Percentiles rank a stretch among this genome's conserved stretches.
Evolutionary conservation across 2,113 vertebrate genomes (phyloP).

Genomic region (Malurus cyaneus): DNA sequence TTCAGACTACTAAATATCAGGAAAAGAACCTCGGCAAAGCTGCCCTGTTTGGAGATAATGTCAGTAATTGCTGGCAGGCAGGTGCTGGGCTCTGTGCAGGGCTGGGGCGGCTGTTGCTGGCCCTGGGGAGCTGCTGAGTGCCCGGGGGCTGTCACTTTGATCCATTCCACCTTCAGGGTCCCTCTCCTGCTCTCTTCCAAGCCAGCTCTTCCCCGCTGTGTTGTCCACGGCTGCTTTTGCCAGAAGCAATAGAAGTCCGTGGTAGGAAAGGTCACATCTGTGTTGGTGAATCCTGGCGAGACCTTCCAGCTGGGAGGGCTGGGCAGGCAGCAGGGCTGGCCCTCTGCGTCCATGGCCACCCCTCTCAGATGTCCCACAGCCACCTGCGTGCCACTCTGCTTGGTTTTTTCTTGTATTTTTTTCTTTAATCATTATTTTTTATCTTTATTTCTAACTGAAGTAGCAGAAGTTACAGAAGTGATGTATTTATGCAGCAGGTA

Average conservation of each 20-base stretch:
- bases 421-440: background rate
- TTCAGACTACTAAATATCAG: constrained; percentile 73
- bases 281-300: constrained; percentile 26
- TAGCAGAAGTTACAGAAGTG: background rate
- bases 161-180: constrained; percentile 65
- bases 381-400: accelerated
- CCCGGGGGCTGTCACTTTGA: constrained; percentile 49
- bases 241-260: constrained; percentile 69
- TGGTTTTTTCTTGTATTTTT: background rate
- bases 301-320: constrained; percentile 6
- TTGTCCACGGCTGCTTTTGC: constrained; percentile 60
- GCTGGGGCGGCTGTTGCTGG: constrained; percentile 38
- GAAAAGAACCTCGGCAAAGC: constrained; percentile 66
- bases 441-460: background rate
- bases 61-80: constrained; percentile 79
- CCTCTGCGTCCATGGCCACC: background rate
- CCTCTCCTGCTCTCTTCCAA: constrained; percentile 18
- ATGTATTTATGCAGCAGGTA: background rate
- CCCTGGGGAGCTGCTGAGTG: constrained; percentile 30
- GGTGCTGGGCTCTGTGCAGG: constrained; percentile 68
- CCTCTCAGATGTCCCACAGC: background rate
- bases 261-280: constrained; percentile 58
- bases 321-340: background rate
- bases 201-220: constrained; percentile 25
- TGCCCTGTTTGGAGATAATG: constrained; percentile 65